Conservation (phyloP, 2,888 invertebrate genomes). For the Syrista parreyssii region DNA sequence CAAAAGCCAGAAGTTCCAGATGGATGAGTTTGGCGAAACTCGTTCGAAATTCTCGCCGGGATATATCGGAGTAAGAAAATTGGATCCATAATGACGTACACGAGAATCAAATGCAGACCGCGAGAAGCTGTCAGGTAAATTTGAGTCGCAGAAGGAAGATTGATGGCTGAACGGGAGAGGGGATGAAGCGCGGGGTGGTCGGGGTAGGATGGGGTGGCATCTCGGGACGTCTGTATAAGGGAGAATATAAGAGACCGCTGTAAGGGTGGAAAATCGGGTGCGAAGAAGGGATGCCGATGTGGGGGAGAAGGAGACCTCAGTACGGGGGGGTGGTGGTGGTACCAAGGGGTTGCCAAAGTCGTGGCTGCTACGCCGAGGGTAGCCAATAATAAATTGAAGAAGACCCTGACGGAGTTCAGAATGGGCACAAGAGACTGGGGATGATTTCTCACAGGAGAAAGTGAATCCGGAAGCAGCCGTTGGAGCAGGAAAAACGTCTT, state of each 20-base stretch:
- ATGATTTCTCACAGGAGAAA: conserved; percentile 7
- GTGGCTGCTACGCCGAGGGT: background rate
- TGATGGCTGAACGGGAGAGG: conserved; percentile 10
- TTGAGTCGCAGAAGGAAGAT: conserved; percentile 14
- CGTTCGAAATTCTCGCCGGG: background rate
- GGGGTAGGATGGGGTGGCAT: background rate
- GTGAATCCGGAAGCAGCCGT: background rate
- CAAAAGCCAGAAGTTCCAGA: background rate
- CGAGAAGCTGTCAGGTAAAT: conserved; percentile 3
- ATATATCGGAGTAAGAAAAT: conserved; percentile 7
- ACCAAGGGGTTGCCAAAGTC: background rate
- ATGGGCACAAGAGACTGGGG: background rate
- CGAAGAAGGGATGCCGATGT: background rate
- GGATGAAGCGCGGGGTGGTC: background rate
- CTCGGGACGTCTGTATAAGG: background rate
- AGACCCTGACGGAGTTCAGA: background rate
- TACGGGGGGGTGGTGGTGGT: background rate
- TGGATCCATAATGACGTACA: conserved; percentile 15
- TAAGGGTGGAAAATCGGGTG: background rate
- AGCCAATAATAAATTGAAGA: conserved; percentile 17
- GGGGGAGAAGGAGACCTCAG: background rate
- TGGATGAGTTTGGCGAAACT: background rate
- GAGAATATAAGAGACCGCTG: background rate
- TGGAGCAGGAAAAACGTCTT: conserved; percentile 17
- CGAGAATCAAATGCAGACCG: conserved; percentile 11